phyloP scores from a whole-genome alignment of 2,113 vertebrate genomes.

The Thryonomys swinderianus region DNA sequence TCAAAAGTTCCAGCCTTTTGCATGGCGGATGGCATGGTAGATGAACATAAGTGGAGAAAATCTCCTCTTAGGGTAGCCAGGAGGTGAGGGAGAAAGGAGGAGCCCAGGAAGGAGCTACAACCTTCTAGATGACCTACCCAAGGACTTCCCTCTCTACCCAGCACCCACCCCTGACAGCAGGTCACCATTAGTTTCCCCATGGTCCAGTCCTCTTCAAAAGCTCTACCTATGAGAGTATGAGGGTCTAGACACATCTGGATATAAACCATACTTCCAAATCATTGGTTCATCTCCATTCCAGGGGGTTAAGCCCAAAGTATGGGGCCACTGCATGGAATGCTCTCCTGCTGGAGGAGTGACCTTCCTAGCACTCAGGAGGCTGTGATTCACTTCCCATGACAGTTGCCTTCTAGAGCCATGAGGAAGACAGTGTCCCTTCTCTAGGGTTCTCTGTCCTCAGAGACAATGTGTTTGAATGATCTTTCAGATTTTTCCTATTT shows the following conservation, averaged over 20 bases:
- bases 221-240: not conserved
- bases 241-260: not conserved
- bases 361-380: rapidly evolving
- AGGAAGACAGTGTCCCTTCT: rapidly evolving
- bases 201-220: not conserved
- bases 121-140: not conserved
- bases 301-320: not conserved
- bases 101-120: too few relatives aligned
- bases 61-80: not conserved
- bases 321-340: not conserved
- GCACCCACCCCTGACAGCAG: not conserved
- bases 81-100: not conserved
- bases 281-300: not conserved
- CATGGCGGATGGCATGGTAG: not conserved
- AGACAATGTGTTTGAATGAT: not conserved
- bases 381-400: not conserved
- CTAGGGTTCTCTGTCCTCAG: not conserved
- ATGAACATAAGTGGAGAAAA: not conserved
- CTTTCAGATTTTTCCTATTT: not conserved
- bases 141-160: not conserved
- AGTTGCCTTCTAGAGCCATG: not conserved
- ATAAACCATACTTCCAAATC: not conserved
- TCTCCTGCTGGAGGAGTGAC: too few relatives aligned
- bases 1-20: not conserved
- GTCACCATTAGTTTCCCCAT: not conserved